Percentiles rank a stretch among this genome's conserved stretches.
phyloP scores from a whole-genome alignment of 2,888 invertebrate genomes.

The Pyrgus malvae region DNA sequence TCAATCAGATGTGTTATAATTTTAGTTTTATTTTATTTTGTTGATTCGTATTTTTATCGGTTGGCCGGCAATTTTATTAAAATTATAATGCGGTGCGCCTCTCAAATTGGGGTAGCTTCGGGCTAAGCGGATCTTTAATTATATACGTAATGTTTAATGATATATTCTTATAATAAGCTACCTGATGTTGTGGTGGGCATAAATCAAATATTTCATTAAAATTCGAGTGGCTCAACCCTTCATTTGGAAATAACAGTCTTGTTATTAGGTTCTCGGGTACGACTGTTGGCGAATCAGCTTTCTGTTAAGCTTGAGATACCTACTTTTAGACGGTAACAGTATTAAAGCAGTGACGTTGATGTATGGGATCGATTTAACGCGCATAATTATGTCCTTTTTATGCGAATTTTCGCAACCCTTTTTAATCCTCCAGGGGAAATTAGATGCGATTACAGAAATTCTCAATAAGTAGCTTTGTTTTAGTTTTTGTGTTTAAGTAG shows the following conservation, averaged over 20 bases:
- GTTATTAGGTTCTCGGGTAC: slow-evolving; percentile 60
- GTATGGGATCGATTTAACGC: slow-evolving; percentile 45
- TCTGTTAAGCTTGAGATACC: slow-evolving; percentile 30
- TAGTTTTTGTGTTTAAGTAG: background rate
- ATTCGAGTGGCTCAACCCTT: slow-evolving; percentile 74
- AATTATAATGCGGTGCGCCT: slow-evolving; percentile 73
- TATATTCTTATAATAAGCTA: slow-evolving; percentile 81
- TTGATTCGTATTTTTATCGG: slow-evolving; percentile 53
- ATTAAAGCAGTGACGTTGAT: slow-evolving; percentile 57
- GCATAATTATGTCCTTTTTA: slow-evolving; percentile 39
- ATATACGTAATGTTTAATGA: slow-evolving; percentile 81
- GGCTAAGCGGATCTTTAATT: slow-evolving; percentile 76
- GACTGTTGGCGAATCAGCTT: slow-evolving; percentile 63
- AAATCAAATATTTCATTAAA: slow-evolving; percentile 82
- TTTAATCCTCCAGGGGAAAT: slow-evolving; percentile 15
- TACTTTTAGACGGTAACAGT: slow-evolving; percentile 60
- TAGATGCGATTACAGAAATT: slow-evolving; percentile 16
- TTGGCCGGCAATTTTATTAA: slow-evolving; percentile 77
- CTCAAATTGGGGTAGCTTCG: slow-evolving; percentile 76
- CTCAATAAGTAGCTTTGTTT: background rate
- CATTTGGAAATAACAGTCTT: slow-evolving; percentile 62
- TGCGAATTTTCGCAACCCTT: slow-evolving; percentile 33
- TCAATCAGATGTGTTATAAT: slow-evolving; percentile 82
- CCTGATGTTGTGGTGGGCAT: slow-evolving; percentile 74
- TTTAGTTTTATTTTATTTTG: slow-evolving; percentile 65